A percentile compares a stretch with the other conserved stretches of the same genome.
These are phyloP conservation scores for Varroa destructor DNA, from an alignment of 1,140 invertebrate species.

Conservation along the genomic window DNA sequence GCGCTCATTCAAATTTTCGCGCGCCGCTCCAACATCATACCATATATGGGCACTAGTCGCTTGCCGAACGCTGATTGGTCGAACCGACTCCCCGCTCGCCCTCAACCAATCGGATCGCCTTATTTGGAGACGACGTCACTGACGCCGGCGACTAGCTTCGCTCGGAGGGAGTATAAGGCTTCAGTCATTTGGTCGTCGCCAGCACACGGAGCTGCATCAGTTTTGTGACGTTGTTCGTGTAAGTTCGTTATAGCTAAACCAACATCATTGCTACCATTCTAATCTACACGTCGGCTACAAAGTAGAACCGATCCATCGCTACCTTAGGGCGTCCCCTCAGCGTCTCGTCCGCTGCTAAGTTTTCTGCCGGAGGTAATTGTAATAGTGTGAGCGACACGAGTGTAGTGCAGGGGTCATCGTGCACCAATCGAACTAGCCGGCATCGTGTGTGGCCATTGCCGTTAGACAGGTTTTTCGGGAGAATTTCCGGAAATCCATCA, in stretches of 20 bases:
- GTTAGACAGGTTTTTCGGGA: no score
- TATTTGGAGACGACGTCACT: slow-evolving; percentile 28
- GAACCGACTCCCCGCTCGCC: slow-evolving; percentile 21
- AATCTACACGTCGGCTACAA: neutral
- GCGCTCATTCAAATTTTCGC: slow-evolving; percentile 18
- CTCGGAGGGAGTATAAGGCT: slow-evolving; percentile 24
- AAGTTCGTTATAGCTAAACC: slow-evolving; percentile 5
- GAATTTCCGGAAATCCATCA: no score
- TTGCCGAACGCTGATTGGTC: slow-evolving; percentile 25
- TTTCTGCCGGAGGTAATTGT: neutral
- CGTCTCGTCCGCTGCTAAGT: neutral
- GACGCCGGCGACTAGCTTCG: slow-evolving; percentile 26
- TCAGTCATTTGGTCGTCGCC: slow-evolving; percentile 26
- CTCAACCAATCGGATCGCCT: slow-evolving; percentile 26
- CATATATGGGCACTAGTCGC: slow-evolving; percentile 26
- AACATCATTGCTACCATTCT: no score
- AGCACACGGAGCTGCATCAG: slow-evolving; percentile 7
- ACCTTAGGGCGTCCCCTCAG: neutral
- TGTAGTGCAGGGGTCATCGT: neutral
- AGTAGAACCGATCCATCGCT: neutral
- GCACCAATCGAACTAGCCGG: no score
- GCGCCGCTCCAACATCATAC: slow-evolving; percentile 26
- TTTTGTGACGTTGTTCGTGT: slow-evolving; percentile 26
- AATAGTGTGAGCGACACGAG: neutral
- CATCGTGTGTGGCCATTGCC: no score